Conservation (phyloP, 2,888 invertebrate species). For the Limnephilus marmoratus region DNA sequence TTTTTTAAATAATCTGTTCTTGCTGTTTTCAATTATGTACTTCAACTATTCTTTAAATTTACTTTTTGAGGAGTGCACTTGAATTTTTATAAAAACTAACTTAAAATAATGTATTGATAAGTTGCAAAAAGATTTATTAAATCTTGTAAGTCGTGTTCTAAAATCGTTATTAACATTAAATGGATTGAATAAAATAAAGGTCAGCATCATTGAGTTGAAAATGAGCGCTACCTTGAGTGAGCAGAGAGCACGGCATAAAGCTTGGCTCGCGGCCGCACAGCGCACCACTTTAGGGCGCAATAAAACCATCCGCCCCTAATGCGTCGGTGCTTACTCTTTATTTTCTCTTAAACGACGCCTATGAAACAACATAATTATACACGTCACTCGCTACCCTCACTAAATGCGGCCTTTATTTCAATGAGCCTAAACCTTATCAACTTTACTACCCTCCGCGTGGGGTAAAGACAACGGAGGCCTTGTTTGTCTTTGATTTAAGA, state of each 20-base stretch:
- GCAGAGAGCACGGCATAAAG: constrained; percentile 10
- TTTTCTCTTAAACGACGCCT: constrained; percentile 59
- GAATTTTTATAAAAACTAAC: too few relatives aligned
- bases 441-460: constrained; percentile 44
- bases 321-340: constrained; percentile 63
- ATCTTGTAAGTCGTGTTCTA: not conserved
- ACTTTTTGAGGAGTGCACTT: too few relatives aligned
- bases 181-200: not conserved
- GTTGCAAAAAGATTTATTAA: too few relatives aligned
- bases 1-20: too few relatives aligned
- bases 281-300: constrained; percentile 34
- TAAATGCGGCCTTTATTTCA: constrained; percentile 60
- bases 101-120: too few relatives aligned
- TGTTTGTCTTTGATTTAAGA: constrained; percentile 31
- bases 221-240: not conserved
- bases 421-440: constrained; percentile 63
- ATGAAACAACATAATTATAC: constrained; percentile 60
- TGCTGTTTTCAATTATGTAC: too few relatives aligned
- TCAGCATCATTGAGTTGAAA: not conserved
- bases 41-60: too few relatives aligned
- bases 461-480: constrained; percentile 9
- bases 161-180: not conserved
- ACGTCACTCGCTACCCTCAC: constrained; percentile 54
- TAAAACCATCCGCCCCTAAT: constrained; percentile 58
- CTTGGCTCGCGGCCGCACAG: constrained; percentile 7